Evolutionary conservation across 2,888 invertebrate species (phyloP).

Genomic region (Oscheius sp.): DNA sequence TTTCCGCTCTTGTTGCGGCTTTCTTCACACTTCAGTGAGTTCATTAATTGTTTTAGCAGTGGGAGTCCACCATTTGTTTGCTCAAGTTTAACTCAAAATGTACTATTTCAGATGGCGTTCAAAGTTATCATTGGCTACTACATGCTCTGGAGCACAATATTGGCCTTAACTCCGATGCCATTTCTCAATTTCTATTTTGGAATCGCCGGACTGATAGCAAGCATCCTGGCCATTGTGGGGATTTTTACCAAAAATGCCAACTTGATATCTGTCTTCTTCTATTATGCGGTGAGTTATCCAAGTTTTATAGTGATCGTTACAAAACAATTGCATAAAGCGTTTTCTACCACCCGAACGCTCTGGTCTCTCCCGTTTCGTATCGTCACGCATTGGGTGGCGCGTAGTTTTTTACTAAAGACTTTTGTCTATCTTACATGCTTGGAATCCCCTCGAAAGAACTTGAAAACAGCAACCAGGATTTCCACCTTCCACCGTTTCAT

Average conservation of each 20-base stretch:
- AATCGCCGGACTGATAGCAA: constrained; percentile 34
- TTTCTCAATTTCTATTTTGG: constrained; percentile 47
- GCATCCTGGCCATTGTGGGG: constrained; percentile 39
- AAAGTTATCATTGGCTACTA: constrained; percentile 47
- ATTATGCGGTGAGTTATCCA: constrained; percentile 42
- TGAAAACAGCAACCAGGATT: too few relatives aligned
- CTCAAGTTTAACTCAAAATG: not conserved
- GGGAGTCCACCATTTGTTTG: not conserved
- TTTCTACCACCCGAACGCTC: too few relatives aligned
- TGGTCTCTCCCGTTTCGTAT: too few relatives aligned
- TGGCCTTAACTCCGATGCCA: constrained; percentile 43
- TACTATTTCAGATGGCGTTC: constrained; percentile 42
- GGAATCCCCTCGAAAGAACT: too few relatives aligned
- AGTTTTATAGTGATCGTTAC: too few relatives aligned
- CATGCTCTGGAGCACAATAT: constrained; percentile 40
- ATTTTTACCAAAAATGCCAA: constrained; percentile 39
- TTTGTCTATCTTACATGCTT: too few relatives aligned
- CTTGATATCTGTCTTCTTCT: constrained; percentile 42
- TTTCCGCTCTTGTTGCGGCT: constrained; percentile 26
- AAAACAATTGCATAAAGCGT: too few relatives aligned
- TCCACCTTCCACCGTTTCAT: not conserved
- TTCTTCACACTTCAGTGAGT: constrained; percentile 27
- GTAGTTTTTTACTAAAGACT: too few relatives aligned
- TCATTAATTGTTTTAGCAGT: not conserved
- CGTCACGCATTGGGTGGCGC: too few relatives aligned